Conservation (phyloP, 2,113 vertebrate species). For the Pelodiscus sinensis region DNA sequence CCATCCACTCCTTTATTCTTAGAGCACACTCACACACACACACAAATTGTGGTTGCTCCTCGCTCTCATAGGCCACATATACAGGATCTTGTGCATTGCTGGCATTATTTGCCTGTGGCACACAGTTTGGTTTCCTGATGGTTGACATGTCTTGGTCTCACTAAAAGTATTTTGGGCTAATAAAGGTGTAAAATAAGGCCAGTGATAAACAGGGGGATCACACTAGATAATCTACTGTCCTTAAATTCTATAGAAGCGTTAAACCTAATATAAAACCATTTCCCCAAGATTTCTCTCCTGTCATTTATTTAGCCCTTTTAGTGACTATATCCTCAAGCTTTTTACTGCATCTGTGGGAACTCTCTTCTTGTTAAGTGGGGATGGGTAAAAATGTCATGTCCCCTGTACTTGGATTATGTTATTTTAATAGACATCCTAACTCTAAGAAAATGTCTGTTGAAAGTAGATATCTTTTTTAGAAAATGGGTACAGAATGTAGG, state of each 20-base stretch:
- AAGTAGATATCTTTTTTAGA: neutral
- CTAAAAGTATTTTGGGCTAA: neutral
- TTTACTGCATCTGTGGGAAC: neutral
- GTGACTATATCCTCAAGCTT: neutral
- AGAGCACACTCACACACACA: accelerated
- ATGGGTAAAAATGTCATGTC: neutral
- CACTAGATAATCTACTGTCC: neutral
- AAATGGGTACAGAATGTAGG: neutral
- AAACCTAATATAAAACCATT: neutral
- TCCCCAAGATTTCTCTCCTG: neutral
- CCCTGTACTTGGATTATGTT: neutral
- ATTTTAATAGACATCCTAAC: neutral
- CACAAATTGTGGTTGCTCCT: neutral
- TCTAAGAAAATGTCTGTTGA: neutral
- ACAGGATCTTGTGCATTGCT: neutral
- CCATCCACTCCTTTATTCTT: neutral
- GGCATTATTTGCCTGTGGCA: neutral
- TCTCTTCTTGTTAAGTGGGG: neutral
- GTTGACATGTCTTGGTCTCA: neutral
- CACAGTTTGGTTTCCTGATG: neutral
- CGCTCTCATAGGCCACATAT: neutral
- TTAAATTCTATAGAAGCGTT: neutral
- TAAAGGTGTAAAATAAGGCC: neutral
- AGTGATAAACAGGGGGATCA: neutral
- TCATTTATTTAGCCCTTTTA: neutral